These are phyloP conservation scores for Ochotona princeps DNA, from an alignment of 2,113 vertebrate genomes.

Conservation along the genomic window DNA sequence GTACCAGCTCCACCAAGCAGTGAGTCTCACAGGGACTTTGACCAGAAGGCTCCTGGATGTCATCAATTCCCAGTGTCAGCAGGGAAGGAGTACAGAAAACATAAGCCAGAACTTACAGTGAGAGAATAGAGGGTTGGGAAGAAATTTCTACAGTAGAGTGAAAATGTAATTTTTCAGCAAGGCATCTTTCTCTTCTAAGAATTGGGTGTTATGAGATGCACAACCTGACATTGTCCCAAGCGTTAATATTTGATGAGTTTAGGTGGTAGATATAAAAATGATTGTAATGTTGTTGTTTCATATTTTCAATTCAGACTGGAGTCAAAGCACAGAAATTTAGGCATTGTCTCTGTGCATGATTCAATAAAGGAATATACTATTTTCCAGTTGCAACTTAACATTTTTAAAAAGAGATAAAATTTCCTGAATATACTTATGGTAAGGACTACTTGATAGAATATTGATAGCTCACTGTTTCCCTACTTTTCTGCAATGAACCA, in stretches of 20 bases:
- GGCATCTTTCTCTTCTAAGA: not conserved
- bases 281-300: not conserved
- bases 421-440: conserved; percentile 36
- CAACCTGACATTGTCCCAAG: not conserved
- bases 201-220: not conserved
- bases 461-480: conserved; percentile 44
- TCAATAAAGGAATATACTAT: not conserved
- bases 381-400: conserved; percentile 16
- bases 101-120: not conserved
- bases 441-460: conserved; percentile 7
- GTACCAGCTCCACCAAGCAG: not conserved
- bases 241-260: not conserved
- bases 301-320: not conserved
- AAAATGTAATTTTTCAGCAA: not conserved
- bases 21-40: not conserved
- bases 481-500: not conserved
- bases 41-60: not conserved
- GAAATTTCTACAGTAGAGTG: not conserved
- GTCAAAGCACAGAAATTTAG: not conserved
- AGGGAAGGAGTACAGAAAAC: not conserved
- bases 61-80: not conserved
- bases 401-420: conserved; percentile 8
- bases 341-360: not conserved
- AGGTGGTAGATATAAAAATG: not conserved
- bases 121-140: not conserved